phyloP scores from a whole-genome alignment of 2,113 vertebrate species.

The Sebastes schlegelii region DNA sequence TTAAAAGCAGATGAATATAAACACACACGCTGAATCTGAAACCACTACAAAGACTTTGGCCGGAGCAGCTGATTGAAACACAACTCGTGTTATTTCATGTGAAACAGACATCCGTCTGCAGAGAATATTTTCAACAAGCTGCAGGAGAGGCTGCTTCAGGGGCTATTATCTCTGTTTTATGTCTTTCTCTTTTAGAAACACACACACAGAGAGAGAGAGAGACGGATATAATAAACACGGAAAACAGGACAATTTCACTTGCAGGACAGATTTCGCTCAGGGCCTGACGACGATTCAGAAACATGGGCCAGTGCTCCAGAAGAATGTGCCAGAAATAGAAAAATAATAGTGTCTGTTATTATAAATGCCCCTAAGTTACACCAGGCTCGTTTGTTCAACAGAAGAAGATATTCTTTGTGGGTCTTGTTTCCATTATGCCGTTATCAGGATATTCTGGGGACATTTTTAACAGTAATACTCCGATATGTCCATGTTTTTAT shows the following conservation, averaged over 20 bases:
- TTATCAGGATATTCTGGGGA: neutral
- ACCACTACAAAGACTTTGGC: constrained; percentile 4
- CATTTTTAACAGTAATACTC: neutral
- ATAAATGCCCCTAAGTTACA: constrained; percentile 17
- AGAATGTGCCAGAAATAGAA: constrained; percentile 43
- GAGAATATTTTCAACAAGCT: constrained; percentile 23
- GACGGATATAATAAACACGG: constrained; percentile 33
- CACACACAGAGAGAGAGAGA: neutral
- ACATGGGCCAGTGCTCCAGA: constrained; percentile 56
- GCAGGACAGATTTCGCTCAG: constrained; percentile 39
- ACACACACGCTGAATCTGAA: neutral
- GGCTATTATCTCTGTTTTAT: constrained; percentile 42
- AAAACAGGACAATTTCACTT: constrained; percentile 6
- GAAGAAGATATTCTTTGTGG: neutral
- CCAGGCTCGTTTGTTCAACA: constrained; percentile 17
- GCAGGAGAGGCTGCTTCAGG: constrained; percentile 34
- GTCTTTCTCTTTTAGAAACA: constrained; percentile 22
- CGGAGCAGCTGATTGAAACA: constrained; percentile 21
- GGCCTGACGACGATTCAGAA: constrained; percentile 45
- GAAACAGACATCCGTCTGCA: constrained; percentile 19
- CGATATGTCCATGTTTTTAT: constrained; percentile 9
- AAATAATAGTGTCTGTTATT: constrained; percentile 2
- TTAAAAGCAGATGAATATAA: neutral
- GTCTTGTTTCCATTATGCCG: neutral
- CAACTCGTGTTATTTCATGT: neutral